Base-by-base conservation (phyloP, 2,797 vertebrate genomes). In the Pristis pectinata region DNA sequence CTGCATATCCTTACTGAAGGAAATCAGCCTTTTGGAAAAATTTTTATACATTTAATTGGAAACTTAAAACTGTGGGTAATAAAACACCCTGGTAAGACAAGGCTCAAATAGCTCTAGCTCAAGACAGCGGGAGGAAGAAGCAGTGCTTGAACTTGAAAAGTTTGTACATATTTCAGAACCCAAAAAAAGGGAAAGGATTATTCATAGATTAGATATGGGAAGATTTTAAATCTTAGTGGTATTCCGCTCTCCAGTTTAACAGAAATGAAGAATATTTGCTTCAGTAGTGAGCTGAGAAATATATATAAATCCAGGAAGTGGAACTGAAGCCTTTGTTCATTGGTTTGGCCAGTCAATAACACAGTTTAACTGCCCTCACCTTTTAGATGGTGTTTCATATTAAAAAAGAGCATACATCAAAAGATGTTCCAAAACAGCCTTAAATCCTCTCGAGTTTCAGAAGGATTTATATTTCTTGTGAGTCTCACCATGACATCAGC, bases 401-500 rank as follows among this genome's bases (percentile, higher is more conserved):
- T 15, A 53, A 91, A 15, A 53, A 93, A 34, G 13, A 34, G 11
- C 2, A 27, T 24, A 9, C 24, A 37, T 17, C 34, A 64, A 74
- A 64, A 91, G n/a, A 24, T 22, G 19, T 56, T 59, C 27, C 59
- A 6, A 87, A 34, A 5, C 30, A 87, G 53, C 34, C 24, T 91
- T 64, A 37, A 64, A 91, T 9, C 9, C 34, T 8, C 91, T 64
- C 17, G 24, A 37, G 64, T 93, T 93, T 93, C 37, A 10, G 9
- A 70, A 93, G 27, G 34, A 9, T 34, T 53, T 34, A 76, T 44
- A 1, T 49, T 53, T 56, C 70, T 5, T 44, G 92, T 19, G 11
- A 76, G 44, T 95, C 95, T 97, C 97, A 99, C 99, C 99, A 99
- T 99, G 94, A 98, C 98, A 96, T 99, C 99, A 0, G 97, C 98